Percentiles rank a stretch among this genome's conserved stretches.
phyloP scores from a whole-genome alignment of 2,113 vertebrate species.

The Leucoraja erinaceus region DNA sequence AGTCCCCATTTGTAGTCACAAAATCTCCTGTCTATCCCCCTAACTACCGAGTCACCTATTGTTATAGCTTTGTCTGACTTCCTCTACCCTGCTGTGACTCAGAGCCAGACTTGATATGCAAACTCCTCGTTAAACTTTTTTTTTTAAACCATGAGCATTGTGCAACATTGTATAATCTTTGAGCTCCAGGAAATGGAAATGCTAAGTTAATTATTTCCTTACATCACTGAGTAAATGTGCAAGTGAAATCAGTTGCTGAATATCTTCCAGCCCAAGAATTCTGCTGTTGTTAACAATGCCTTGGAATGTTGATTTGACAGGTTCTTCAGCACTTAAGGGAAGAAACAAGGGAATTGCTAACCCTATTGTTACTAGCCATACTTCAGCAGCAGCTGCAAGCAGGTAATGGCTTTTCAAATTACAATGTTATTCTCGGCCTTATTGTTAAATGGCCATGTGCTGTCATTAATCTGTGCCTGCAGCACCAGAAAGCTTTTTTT shows the following conservation, averaged over 20 bases:
- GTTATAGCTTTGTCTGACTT: too few species aligned
- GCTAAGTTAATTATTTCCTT: neutral
- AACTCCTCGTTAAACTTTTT: neutral
- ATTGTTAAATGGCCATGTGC: constrained; percentile 29
- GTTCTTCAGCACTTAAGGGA: neutral
- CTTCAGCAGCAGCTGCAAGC: neutral
- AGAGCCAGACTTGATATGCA: neutral
- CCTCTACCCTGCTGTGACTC: too few species aligned
- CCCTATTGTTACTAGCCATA: neutral
- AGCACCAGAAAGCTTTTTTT: constrained; percentile 12
- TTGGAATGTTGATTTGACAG: constrained; percentile 13
- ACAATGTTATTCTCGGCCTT: constrained; percentile 3
- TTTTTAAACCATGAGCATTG: neutral
- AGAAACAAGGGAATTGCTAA: constrained; percentile 6
- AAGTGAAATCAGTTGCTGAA: constrained; percentile 10
- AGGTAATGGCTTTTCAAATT: constrained; percentile 25
- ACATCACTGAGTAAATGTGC: neutral
- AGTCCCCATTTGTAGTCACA: too few species aligned
- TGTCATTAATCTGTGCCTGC: constrained; percentile 33
- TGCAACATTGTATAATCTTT: neutral
- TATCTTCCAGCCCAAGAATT: neutral
- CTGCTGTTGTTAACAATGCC: constrained; percentile 14
- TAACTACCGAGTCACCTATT: too few species aligned
- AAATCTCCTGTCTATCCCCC: too few species aligned
- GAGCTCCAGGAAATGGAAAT: neutral